Evolutionary conservation across 2,113 vertebrate species (phyloP), one percentile per base, ranked within the genome.

Genomic region (Petrocephalus zakoni): DNA sequence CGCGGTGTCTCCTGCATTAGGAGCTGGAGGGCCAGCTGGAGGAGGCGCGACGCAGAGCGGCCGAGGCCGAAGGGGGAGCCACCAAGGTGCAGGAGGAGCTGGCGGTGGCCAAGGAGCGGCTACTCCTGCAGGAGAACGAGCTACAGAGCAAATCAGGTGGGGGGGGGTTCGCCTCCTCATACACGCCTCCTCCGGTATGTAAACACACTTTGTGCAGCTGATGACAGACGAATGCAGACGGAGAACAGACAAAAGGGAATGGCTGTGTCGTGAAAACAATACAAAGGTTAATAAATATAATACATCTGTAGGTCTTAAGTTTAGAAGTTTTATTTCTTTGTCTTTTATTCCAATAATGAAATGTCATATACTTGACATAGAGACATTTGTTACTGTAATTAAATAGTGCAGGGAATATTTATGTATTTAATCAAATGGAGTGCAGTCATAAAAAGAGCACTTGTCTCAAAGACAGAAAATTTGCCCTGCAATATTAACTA

Each of bases 11-110:
- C 21, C 49, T 47, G 1, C 72, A 91, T 92, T 92, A 98, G 96
- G 95, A 97, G 92, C 92, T 98, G 90, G 96, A 98, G 90, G 93
- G 95, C 88, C 96, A 97, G 93, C 93, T 98, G 90, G 96, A 95
- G 92, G 86, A 94, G 89, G 95, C 95, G 37, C 94, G 95, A 2
- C 94, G 93, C 90, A 94, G 96, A 25, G 95, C 96, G 87, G 91
- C 93, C 0, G 95, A 96, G 90, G 95, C 96, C 25, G 97, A 97
- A 92, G 93, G 88, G 29, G 91, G 92, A 8, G 94, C 95, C 0
- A 95, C 95, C 88, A 95, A 95, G 82, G 94, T 95, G 0, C 95
- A 97, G 90, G 96, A 98, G 93, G 96, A 97, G 94, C 92, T 98
- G 11, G 92, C 93, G 0, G 92, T 96, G n/a, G 95, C 96, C 85